Percentiles rank a stretch among this genome's conserved stretches.
Evolutionary conservation across 1,140 invertebrate species (phyloP).

Genomic region (Centruroides vittatus): DNA sequence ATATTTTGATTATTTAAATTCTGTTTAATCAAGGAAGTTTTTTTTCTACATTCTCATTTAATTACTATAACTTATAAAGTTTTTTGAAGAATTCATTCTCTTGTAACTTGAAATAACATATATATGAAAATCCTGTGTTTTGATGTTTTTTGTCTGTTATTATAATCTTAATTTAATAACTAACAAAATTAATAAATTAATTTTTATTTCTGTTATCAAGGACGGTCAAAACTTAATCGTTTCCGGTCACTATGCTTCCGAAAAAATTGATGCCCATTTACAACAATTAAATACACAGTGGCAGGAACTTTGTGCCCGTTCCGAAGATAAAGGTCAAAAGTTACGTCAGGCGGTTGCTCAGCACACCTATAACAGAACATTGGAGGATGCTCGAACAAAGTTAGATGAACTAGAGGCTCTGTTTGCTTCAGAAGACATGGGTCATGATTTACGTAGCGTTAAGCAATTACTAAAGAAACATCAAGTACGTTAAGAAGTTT

Average conservation of each 20-base stretch:
- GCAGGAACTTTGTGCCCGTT: slow-evolving; percentile 49
- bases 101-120: too few species aligned
- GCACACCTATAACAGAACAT: slow-evolving; percentile 50
- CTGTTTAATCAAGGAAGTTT: too few species aligned
- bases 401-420: slow-evolving; percentile 41
- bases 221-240: slow-evolving; percentile 35
- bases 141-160: too few species aligned
- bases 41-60: too few species aligned
- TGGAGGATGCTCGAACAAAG: slow-evolving; percentile 61
- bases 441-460: slow-evolving; percentile 70
- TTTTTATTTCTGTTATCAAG: slow-evolving; percentile 12
- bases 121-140: too few species aligned
- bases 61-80: too few species aligned
- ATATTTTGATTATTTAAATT: too few species aligned
- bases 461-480: slow-evolving; percentile 78
- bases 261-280: slow-evolving; percentile 47
- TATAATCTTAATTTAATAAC: too few species aligned
- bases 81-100: too few species aligned
- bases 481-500: slow-evolving; percentile 31
- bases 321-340: slow-evolving; percentile 69
- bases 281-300: slow-evolving; percentile 55
- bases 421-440: slow-evolving; percentile 63
- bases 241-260: slow-evolving; percentile 46
- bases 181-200: background rate
- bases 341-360: slow-evolving; percentile 61